These are phyloP conservation scores for Drosophila nannoptera DNA, from an alignment of 1,140 invertebrate genomes.

Conservation along the genomic window DNA sequence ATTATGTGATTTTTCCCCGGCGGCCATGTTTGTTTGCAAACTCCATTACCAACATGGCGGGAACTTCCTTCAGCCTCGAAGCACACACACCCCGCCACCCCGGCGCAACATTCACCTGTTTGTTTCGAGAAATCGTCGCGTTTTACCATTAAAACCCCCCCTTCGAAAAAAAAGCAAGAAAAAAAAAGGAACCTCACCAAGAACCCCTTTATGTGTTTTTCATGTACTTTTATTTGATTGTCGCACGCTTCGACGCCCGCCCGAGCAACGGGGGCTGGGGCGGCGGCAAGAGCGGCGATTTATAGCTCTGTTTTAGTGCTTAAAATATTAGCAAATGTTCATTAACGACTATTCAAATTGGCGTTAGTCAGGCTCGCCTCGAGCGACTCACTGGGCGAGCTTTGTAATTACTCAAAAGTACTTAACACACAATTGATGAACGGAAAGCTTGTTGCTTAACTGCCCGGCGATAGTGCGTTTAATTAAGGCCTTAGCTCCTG, in stretches of 20 bases:
- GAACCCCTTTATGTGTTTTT: constrained; percentile 76
- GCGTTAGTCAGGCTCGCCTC: constrained; percentile 54
- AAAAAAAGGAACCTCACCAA: constrained; percentile 27
- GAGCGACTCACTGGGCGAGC: constrained; percentile 18
- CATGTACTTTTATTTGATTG: constrained; percentile 78
- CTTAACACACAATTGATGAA: constrained; percentile 69
- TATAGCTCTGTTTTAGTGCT: constrained; percentile 71
- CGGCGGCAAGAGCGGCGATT: constrained; percentile 31
- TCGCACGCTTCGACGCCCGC: constrained; percentile 67
- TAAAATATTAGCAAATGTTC: constrained; percentile 77
- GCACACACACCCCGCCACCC: not conserved
- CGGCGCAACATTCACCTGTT: constrained; percentile 50
- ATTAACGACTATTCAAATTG: constrained; percentile 76
- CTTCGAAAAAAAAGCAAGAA: constrained; percentile 33
- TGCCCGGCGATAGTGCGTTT: not conserved
- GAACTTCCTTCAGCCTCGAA: constrained; percentile 37
- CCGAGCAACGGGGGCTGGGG: constrained; percentile 4
- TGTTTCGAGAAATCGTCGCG: constrained; percentile 73
- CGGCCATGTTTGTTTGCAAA: constrained; percentile 77
- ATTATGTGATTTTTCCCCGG: constrained; percentile 77
- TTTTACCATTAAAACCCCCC: constrained; percentile 65
- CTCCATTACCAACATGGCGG: constrained; percentile 76
- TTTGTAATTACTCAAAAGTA: constrained; percentile 68
- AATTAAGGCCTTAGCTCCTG: not conserved
- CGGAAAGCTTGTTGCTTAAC: constrained; percentile 13